Conservation (phyloP, 1,140 invertebrate genomes). For the Harlomillsia oculata region DNA sequence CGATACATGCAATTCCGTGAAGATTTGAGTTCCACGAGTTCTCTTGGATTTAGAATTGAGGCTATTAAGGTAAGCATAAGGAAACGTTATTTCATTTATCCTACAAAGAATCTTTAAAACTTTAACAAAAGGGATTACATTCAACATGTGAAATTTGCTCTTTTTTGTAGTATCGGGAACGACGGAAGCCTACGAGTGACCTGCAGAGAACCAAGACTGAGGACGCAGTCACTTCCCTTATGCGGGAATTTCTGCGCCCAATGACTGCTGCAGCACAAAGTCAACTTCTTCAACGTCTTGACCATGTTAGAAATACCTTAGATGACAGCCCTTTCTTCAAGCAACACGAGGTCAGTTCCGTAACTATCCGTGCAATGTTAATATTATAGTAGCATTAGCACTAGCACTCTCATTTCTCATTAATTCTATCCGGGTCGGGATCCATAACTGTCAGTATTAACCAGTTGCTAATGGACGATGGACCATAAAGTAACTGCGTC, state of each 20-base stretch:
- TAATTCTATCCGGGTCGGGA: too few relatives aligned
- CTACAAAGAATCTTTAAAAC: too few relatives aligned
- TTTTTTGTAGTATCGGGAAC: conserved; percentile 38
- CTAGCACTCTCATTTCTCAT: too few relatives aligned
- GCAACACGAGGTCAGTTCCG: conserved; percentile 73
- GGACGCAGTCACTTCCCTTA: conserved; percentile 64
- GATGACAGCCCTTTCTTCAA: conserved; percentile 79
- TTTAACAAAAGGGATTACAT: too few relatives aligned
- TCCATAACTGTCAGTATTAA: background rate
- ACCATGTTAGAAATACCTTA: conserved; percentile 64
- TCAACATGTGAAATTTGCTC: too few relatives aligned
- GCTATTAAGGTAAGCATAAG: conserved; percentile 66
- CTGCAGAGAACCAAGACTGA: conserved; percentile 59
- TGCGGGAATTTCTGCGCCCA: conserved; percentile 65
- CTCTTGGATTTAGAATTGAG: conserved; percentile 90
- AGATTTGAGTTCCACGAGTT: conserved; percentile 80
- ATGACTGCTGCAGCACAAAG: conserved; percentile 51
- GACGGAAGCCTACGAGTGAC: conserved; percentile 42
- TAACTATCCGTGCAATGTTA: too few relatives aligned
- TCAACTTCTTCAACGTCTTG: conserved; percentile 61
- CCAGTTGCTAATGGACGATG: background rate
- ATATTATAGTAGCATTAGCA: too few relatives aligned
- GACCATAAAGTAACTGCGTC: background rate
- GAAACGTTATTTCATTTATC: background rate
- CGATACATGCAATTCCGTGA: conserved; percentile 94